Conservation (phyloP, 2,113 vertebrate species). For the Eubucco bourcierii region DNA sequence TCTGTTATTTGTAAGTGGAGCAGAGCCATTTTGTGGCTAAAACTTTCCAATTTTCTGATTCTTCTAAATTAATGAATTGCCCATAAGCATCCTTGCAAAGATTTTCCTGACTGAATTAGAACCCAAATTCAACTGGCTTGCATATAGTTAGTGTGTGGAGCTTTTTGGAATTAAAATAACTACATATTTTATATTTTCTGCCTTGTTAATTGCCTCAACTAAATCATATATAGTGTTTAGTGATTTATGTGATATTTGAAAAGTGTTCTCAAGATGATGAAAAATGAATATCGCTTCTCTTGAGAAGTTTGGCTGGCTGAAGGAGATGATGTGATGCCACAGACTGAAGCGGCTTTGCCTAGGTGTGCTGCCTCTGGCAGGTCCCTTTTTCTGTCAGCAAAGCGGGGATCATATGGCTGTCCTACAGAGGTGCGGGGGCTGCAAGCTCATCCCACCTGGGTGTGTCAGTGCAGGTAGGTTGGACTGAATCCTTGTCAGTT, state of each 20-base stretch:
- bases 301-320: not conserved
- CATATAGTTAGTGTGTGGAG: too few species aligned
- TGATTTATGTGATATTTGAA: not conserved
- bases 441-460: not conserved
- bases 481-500: not conserved
- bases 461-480: not conserved
- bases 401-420: rapidly evolving
- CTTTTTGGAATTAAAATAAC: too few species aligned
- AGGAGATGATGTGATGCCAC: not conserved
- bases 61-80: too few species aligned
- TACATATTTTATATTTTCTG: too few species aligned
- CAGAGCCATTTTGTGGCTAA: too few species aligned
- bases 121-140: too few species aligned
- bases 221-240: not conserved
- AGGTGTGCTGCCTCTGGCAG: not conserved
- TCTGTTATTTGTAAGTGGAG: too few species aligned
- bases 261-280: not conserved
- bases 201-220: too few species aligned
- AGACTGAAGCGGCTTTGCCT: not conserved
- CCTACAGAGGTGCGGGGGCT: not conserved
- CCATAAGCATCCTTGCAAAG: too few species aligned
- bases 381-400: not conserved
- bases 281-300: not conserved
- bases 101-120: too few species aligned
- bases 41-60: too few species aligned